Evolutionary conservation across 2,113 vertebrate species (phyloP), one percentile per base, ranked within the genome.

Genomic region (Myiopsitta monachus): DNA sequence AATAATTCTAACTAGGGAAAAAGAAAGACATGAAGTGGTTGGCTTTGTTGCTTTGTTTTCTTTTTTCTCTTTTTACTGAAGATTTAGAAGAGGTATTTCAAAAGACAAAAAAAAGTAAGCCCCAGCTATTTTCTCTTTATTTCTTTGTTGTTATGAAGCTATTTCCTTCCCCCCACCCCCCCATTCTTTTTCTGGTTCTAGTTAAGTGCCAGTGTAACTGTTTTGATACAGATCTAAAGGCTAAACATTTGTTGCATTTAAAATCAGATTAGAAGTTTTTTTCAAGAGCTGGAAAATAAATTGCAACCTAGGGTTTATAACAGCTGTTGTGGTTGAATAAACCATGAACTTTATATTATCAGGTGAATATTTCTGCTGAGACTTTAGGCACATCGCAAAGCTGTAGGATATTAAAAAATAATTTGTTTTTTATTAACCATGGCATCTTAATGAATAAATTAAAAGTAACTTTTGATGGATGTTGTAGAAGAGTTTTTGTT

Each of bases 341-440:
- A 95, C 91, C 84, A 97, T 95, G 79, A 97, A 96, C 82, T 94
- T 92, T 90, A 83, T 95, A 94, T 95, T 96, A 84, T 90, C 63
- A 87, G 39, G 79, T 49, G n/a, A 92, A 49, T 95, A 85, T 87
- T 62, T 92, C 43, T 88, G 57, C 51, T 85, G 94, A 93, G 55
- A 72, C 44, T 94, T 87, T 75, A 95, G 85, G 93, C 77, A 83
- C 41, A 93, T 87, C 46, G 94, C 74, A 87, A 90, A 96, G 66
- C 47, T 79, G 80, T 61, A 92, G 33, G 74, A 93, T 95, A 94
- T 94, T 92, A 94, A 96, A 97, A 94, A 92, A 96, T 79, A 96
- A 97, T 95, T 96, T 95, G 47, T 0, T 78, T 95, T 95, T 96
- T 93, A 94, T 97, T 95, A 97, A 86, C 70, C 46, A 43, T 76